These are phyloP conservation scores for Cairina moschata DNA, from an alignment of 2,113 vertebrate genomes.

Conservation along the genomic window DNA sequence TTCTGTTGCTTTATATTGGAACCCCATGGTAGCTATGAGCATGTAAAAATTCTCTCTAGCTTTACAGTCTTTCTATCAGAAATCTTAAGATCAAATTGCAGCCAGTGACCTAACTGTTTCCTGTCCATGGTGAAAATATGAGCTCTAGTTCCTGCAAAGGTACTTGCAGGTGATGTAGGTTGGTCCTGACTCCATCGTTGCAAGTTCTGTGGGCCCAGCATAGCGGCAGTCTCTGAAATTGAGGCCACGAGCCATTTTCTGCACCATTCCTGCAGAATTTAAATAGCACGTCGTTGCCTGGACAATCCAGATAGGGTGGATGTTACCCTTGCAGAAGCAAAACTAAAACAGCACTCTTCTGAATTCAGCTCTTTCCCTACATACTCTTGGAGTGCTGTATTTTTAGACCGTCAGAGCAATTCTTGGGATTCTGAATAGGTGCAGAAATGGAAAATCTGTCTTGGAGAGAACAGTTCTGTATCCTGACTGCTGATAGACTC, in stretches of 20 bases:
- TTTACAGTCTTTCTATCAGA: not conserved
- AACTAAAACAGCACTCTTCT: not conserved
- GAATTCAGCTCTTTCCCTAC: not conserved
- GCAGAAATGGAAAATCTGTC: not conserved
- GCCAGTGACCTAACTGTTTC: not conserved
- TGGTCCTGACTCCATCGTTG: not conserved
- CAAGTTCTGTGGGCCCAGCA: not conserved
- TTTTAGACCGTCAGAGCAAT: not conserved
- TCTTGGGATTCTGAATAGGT: not conserved
- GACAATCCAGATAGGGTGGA: not conserved
- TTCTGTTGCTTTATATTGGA: not conserved
- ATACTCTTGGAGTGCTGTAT: not conserved
- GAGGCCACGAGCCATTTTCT: not conserved
- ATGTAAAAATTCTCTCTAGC: not conserved
- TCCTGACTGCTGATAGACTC: not conserved
- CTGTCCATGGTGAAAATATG: not conserved
- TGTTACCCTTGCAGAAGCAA: not conserved
- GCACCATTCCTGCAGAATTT: not conserved
- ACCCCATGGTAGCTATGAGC: not conserved
- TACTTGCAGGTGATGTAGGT: not conserved
- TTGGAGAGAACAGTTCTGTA: not conserved
- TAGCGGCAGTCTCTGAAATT: fast-evolving
- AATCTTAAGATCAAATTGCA: not conserved
- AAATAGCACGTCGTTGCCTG: not conserved
- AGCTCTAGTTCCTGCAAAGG: not conserved